Evolutionary conservation across 2,113 vertebrate species (phyloP).

Genomic region (Arothron firmamentum): DNA sequence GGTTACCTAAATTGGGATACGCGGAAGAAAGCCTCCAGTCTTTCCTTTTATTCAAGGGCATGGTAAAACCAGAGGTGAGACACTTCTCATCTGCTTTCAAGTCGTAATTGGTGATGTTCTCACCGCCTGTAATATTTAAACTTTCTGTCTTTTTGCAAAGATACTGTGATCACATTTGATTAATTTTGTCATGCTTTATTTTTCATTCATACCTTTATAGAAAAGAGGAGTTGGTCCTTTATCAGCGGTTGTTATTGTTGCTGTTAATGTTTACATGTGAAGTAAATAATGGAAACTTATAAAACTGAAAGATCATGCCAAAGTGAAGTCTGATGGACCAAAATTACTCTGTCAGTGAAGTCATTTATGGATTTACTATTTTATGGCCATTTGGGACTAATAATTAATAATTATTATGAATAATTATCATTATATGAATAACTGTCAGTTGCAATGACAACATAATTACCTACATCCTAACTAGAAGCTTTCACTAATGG

Average conservation of each 20-base stretch:
- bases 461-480: too few relatives aligned
- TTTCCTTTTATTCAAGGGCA: conserved; percentile 52
- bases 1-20: conserved; percentile 56
- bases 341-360: too few relatives aligned
- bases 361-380: too few relatives aligned
- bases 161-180: background rate
- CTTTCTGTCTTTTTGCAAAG: too few relatives aligned
- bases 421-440: too few relatives aligned
- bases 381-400: too few relatives aligned
- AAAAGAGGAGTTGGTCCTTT: background rate
- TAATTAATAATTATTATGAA: too few relatives aligned
- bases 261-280: background rate
- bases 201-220: background rate
- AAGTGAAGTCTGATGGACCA: too few relatives aligned
- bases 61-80: conserved; percentile 64
- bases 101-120: background rate
- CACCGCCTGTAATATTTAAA: background rate
- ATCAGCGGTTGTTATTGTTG: background rate
- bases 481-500: too few relatives aligned
- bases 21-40: conserved; percentile 49
- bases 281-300: background rate
- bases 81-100: background rate
- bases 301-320: background rate
- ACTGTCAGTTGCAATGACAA: too few relatives aligned
- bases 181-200: background rate